Percentiles rank a stretch among this genome's conserved stretches.
Conservation (phyloP, 2,113 vertebrate genomes). For the Dunckerocampus dactyliophorus region DNA sequence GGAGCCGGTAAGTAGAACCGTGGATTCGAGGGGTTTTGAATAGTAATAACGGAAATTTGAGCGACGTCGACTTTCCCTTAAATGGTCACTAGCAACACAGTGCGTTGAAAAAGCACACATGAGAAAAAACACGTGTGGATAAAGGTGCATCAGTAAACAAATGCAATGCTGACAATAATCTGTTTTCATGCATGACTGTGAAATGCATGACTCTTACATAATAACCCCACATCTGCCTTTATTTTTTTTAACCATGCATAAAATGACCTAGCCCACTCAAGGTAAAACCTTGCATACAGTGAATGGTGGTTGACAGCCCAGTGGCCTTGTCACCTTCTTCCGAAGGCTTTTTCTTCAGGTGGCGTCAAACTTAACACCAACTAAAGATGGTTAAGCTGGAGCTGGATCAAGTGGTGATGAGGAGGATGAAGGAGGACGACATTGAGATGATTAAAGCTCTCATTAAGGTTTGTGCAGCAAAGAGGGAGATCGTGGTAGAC, state of each 20-base stretch:
- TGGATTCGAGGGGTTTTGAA: background rate
- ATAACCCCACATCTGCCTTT: too few relatives aligned
- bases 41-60: background rate
- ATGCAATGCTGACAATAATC: too few relatives aligned
- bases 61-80: background rate
- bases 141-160: too few relatives aligned
- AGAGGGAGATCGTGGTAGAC: background rate
- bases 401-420: conserved; percentile 69
- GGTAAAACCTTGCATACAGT: too few relatives aligned
- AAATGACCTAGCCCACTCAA: too few relatives aligned
- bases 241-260: too few relatives aligned
- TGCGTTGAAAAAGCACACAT: background rate
- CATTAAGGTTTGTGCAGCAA: conserved; percentile 65
- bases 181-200: too few relatives aligned
- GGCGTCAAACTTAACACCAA: conserved; percentile 23
- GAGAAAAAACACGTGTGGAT: too few relatives aligned
- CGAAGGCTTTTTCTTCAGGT: too few relatives aligned
- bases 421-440: conserved; percentile 75
- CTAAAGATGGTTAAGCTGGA: conserved; percentile 71
- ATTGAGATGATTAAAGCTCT: conserved; percentile 73
- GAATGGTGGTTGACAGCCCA: too few relatives aligned
- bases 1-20: conserved; percentile 44
- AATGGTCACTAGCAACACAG: background rate
- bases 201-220: background rate
- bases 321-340: too few relatives aligned